These are phyloP conservation scores for Amyelois transitella DNA, from an alignment of 1,140 invertebrate genomes.

Conservation along the genomic window DNA sequence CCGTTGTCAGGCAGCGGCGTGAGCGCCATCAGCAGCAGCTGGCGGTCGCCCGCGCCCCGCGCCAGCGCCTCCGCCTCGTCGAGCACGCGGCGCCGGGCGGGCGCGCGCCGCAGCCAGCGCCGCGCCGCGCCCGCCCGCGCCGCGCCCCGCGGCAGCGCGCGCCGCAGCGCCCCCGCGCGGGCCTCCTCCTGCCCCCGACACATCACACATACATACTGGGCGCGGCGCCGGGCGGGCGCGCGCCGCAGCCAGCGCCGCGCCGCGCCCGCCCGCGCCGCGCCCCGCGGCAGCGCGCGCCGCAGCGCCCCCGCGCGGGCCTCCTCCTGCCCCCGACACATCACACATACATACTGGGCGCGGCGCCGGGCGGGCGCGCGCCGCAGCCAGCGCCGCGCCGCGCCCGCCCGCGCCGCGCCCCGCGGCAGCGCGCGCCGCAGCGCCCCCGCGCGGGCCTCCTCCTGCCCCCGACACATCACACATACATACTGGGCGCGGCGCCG, in stretches of 20 bases:
- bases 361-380: too few relatives aligned
- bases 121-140: not conserved
- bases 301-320: too few relatives aligned
- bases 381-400: too few relatives aligned
- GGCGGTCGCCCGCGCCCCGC: not conserved
- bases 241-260: too few relatives aligned
- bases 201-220: too few relatives aligned
- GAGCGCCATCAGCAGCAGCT: not conserved
- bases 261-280: too few relatives aligned
- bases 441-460: not conserved
- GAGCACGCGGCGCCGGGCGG: not conserved
- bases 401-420: conserved; percentile 1
- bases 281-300: too few relatives aligned
- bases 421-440: conserved; percentile 18
- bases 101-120: not conserved
- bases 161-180: conserved; percentile 13
- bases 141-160: not conserved
- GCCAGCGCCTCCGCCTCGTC: not conserved
- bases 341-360: too few relatives aligned
- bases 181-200: conserved; percentile 18
- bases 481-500: too few relatives aligned
- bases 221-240: too few relatives aligned
- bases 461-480: too few relatives aligned
- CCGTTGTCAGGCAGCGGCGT: not conserved
- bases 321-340: too few relatives aligned